Evolutionary conservation across 2,888 invertebrate genomes (phyloP), one percentile per base, ranked within the genome.

Genomic region (Erannis defoliaria): DNA sequence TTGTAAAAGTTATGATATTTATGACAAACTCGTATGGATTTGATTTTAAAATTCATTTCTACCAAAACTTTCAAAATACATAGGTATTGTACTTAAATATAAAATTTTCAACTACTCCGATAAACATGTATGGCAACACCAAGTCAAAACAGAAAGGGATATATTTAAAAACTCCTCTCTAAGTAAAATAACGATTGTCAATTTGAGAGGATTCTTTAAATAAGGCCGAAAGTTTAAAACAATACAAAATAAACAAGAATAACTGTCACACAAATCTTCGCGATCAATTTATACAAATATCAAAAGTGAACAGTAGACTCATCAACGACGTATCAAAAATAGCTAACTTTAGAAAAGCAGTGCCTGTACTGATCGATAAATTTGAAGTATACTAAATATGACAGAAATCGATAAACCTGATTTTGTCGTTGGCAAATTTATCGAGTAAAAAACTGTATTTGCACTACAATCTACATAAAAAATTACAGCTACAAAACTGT

Each of bases 51-150:
- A 26, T 26, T 23, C 14, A 16, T 3, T 9, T 26, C 26, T 26
- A 45, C 10, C 3, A 16, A 26, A 26, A 23, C 0, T 0, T 2
- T 19, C 19, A 23, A n/a, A 14, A 23, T 43, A 40, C 37, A 40
- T 40, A n/a, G n/a, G n/a, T n/a, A 21, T 40, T 3, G 19, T 21
- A n/a, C n/a, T n/a, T n/a, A 21, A 16, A 45, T 26, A 26, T 16
- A 16, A n/a, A 9, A 16, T 42, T 46, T 23, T 49, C n/a, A 49
- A 35, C 35, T 21, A 35, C 21, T n/a, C 14, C 21, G 35, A 50
- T 21, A n/a, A 37, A 49, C 26, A 51, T 26, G 18, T 51, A 51
- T 51, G 51, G 51, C 51, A 51, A 51, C 51, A 51, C 1, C 8
- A 26, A 26, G 37, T 38, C 12, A 50, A 35, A 38, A 18, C 42